Base-by-base conservation (phyloP, 2,888 invertebrate species). In the Lasioglossum leucozonium region DNA sequence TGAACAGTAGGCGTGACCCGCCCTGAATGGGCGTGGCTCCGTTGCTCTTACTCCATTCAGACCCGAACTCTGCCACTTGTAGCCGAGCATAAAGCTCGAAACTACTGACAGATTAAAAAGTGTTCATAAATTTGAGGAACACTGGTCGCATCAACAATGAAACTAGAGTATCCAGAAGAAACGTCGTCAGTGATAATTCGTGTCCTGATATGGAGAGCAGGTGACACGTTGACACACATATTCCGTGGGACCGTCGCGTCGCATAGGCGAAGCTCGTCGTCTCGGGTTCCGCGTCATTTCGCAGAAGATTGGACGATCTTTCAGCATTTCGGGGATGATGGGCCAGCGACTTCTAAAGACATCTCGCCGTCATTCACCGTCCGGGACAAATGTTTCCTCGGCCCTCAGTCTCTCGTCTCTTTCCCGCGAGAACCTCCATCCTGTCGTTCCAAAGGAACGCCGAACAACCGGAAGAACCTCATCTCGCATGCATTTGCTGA, bases 221-320 rank as follows among this genome's bases (percentile, higher is more conserved):
- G 58, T 62, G 26, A 26, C 58, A 16, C 16, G 16, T 62, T 62
- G 58, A 62, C 62, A 62, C 16, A 62, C 26, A 62, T 51, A 51
- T 51, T 62, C 13, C 30, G 62, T 30, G 16, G 62, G 6, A 30
- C 30, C 16, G 62, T 62, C 34, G 34, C 34, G 34, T 34, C 34
- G 34, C 34, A 3, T 34, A 13, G 16, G 62, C 62, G 44, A 77
- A 62, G 40, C 65, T 65, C 22, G 22, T 30, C 69, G 72, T 75
- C 62, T 58, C 58, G 30, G 34, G 71, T 82, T 82, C 47, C 67
- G 84, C 67, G 44, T 77, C 72, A 77, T 81, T 77, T 73, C 67
- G 65, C 67, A 37, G 67, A 72, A 81, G 76, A 76, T 83, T 67
- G 76, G 44, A 72, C 67, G 40, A 65, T 47, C 65, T 81, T 69